Percentiles rank a stretch among this genome's conserved stretches.
Conservation (phyloP, 2,113 vertebrate species). For the western clawed frog (Xenopus tropicalis) region UCB_Xtro_10.0 CM004450.2:89816001-89816500, state of each 20-base stretch:
- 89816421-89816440: slow-evolving; percentile 35
- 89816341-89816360: slow-evolving; percentile 46
- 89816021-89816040: too few relatives aligned
- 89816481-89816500: slow-evolving; percentile 17
- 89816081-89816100: neutral
- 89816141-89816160: neutral
- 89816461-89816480: slow-evolving; percentile 6
- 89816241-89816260: slow-evolving; percentile 30
- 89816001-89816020: too few relatives aligned
- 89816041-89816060: too few relatives aligned
- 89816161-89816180: neutral
- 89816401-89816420: slow-evolving; percentile 27
- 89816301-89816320: slow-evolving; percentile 41
- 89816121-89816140: neutral
- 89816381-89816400: slow-evolving; percentile 30
- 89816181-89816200: neutral
- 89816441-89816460: slow-evolving; percentile 29
- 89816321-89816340: slow-evolving; percentile 39
- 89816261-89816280: slow-evolving; percentile 40
- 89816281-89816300: slow-evolving; percentile 36
- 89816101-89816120: neutral
- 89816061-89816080: too few relatives aligned
- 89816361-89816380: slow-evolving; percentile 35
- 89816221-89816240: slow-evolving; percentile 19
- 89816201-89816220: slow-evolving; percentile 6